These are phyloP conservation scores for Dasypolia templi DNA, from an alignment of 2,888 invertebrate genomes.

Conservation along the genomic window DNA sequence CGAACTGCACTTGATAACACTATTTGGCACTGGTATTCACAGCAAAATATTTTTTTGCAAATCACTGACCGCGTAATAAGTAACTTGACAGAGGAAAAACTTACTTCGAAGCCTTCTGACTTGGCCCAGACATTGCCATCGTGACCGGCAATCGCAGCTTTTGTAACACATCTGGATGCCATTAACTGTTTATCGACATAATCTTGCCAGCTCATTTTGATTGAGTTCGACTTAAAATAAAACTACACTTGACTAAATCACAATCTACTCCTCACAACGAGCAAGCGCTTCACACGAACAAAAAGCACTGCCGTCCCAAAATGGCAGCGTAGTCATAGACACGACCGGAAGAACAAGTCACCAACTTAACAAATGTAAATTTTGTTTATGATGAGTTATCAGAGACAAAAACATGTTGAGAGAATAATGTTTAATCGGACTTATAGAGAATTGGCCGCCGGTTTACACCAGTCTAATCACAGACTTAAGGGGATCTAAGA, in stretches of 20 bases:
- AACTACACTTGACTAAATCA: conserved; percentile 89
- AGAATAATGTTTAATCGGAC: background rate
- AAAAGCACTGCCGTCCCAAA: conserved; percentile 90
- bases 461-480: background rate
- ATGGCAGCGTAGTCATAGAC: conserved; percentile 88
- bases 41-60: conserved; percentile 62
- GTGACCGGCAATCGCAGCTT: conserved; percentile 98
- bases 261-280: conserved; percentile 88
- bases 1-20: conserved; percentile 73
- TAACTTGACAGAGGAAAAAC: conserved; percentile 86
- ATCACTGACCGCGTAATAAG: conserved; percentile 79
- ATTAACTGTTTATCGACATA: conserved; percentile 99
- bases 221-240: conserved; percentile 89
- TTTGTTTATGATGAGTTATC: conserved; percentile 35
- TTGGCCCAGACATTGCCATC: conserved; percentile 99
- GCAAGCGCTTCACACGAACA: conserved; percentile 90
- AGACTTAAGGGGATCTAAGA: background rate
- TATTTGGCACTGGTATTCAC: conserved; percentile 69
- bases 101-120: conserved; percentile 98
- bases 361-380: conserved; percentile 72
- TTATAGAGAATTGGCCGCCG: background rate
- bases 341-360: conserved; percentile 79
- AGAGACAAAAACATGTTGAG: conserved; percentile 30
- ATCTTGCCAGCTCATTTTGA: conserved; percentile 99
- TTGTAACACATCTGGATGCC: conserved; percentile 98